A percentile compares a stretch with the other conserved stretches of the same genome.
phyloP scores from a whole-genome alignment of 2,888 invertebrate species.

The Drosophila maculinotata region DNA sequence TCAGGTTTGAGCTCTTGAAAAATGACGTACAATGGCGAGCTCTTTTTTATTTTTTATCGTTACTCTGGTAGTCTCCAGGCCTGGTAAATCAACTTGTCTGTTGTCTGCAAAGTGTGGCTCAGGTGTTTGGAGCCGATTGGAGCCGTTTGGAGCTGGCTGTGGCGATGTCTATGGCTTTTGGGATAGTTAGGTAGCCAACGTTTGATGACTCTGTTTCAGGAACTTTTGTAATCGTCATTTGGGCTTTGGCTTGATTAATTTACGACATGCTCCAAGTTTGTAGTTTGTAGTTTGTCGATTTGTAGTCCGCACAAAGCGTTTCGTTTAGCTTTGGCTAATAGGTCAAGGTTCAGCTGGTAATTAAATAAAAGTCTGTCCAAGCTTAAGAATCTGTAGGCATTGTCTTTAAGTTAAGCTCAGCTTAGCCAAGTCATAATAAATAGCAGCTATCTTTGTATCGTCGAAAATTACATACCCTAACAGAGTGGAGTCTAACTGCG shows the following conservation, averaged over 20 bases:
- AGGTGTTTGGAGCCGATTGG: constrained; percentile 54
- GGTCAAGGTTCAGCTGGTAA: constrained; percentile 64
- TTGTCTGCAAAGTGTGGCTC: constrained; percentile 57
- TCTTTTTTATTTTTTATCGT: constrained; percentile 31
- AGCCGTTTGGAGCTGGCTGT: constrained; percentile 7
- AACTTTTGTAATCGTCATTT: constrained; percentile 50
- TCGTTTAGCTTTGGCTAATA: constrained; percentile 63
- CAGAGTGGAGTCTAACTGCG: not conserved
- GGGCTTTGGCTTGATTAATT: constrained; percentile 69
- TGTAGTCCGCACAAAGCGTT: constrained; percentile 51
- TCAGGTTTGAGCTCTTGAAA: constrained; percentile 71
- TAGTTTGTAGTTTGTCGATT: not conserved
- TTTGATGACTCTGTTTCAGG: constrained; percentile 73
- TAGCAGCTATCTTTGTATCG: not conserved
- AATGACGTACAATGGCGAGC: constrained; percentile 73
- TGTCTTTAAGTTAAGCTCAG: constrained; percentile 13
- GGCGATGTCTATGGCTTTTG: constrained; percentile 15
- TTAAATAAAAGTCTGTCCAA: constrained; percentile 24
- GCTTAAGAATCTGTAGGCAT: constrained; percentile 33
- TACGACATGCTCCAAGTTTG: constrained; percentile 65
- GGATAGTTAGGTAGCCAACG: constrained; percentile 48
- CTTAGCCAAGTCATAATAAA: constrained; percentile 6
- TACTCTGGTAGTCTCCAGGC: constrained; percentile 26
- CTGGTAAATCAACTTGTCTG: constrained; percentile 78
- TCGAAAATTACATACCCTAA: not conserved